Conservation (phyloP, 92 coral and sea anemone species). For the Parazoanthus swiftii region DNA sequence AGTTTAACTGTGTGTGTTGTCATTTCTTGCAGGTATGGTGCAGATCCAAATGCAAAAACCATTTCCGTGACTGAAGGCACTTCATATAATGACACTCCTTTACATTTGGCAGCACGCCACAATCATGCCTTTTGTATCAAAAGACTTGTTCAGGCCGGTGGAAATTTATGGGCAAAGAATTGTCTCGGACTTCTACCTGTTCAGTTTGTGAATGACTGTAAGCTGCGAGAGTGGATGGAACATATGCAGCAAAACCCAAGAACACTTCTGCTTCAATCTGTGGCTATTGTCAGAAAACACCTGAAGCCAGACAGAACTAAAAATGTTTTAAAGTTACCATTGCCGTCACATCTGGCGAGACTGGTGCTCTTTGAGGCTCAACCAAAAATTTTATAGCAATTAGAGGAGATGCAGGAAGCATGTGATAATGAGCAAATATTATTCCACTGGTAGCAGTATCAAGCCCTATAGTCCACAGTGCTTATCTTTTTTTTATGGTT, state of each 20-base stretch:
- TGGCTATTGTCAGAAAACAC: constrained; percentile 80
- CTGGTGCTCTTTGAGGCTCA: constrained; percentile 83
- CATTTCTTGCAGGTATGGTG: constrained; percentile 80
- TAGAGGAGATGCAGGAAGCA: constrained; percentile 33
- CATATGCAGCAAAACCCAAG: constrained; percentile 81
- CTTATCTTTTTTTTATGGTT: not conserved
- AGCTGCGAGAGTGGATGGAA: constrained; percentile 90
- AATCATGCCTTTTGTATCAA: constrained; percentile 77
- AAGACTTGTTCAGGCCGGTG: constrained; percentile 98
- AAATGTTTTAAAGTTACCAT: constrained; percentile 75
- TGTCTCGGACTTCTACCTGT: constrained; percentile 90
- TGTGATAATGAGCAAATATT: constrained; percentile 15
- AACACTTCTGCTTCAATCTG: constrained; percentile 85
- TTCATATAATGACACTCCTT: constrained; percentile 95
- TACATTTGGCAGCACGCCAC: constrained; percentile 91
- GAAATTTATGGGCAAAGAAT: constrained; percentile 94
- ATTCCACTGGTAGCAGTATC: constrained; percentile 16
- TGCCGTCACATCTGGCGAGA: constrained; percentile 73
- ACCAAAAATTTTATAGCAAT: constrained; percentile 83
- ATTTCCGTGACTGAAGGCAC: constrained; percentile 82
- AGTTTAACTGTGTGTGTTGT: not conserved
- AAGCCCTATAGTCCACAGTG: not conserved
- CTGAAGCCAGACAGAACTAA: constrained; percentile 85
- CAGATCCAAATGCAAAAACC: constrained; percentile 89
- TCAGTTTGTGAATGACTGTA: constrained; percentile 82